These are phyloP conservation scores for Okamejei kenojei DNA, from an alignment of 2,797 vertebrate genomes.

Conservation along the genomic window DNA sequence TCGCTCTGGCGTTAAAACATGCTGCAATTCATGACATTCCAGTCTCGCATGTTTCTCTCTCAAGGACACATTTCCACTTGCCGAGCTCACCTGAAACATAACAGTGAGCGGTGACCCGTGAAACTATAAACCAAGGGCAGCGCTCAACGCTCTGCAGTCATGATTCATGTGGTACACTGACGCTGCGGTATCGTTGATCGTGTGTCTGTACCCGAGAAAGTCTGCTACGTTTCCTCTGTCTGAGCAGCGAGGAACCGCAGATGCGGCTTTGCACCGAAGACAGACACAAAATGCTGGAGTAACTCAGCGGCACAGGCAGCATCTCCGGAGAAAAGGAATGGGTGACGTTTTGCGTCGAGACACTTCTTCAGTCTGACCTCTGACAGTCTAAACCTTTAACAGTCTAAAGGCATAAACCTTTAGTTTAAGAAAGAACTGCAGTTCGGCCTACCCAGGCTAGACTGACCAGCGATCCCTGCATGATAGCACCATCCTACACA, in stretches of 20 bases:
- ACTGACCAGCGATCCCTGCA: no score
- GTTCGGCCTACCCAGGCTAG: no score
- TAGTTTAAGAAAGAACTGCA: no score
- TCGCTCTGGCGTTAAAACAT: neutral
- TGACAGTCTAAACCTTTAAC: neutral
- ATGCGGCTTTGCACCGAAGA: no score
- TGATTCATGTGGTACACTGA: neutral
- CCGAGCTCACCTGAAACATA: neutral
- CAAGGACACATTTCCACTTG: neutral
- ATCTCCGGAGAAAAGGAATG: no score
- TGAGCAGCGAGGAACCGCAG: no score
- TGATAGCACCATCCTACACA: no score
- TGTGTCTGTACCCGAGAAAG: neutral
- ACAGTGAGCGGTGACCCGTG: neutral
- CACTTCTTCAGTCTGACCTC: no score
- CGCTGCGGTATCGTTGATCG: neutral
- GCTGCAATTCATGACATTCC: neutral
- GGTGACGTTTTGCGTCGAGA: no score
- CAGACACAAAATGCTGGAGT: no score
- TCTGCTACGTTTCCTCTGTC: neutral
- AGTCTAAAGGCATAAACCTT: neutral
- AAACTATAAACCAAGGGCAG: neutral
- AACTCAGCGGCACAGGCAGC: no score
- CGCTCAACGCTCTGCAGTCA: neutral
- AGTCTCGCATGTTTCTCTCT: neutral